Evolutionary conservation across 2,113 vertebrate genomes (phyloP).

Genomic region (Bos indicus): DNA sequence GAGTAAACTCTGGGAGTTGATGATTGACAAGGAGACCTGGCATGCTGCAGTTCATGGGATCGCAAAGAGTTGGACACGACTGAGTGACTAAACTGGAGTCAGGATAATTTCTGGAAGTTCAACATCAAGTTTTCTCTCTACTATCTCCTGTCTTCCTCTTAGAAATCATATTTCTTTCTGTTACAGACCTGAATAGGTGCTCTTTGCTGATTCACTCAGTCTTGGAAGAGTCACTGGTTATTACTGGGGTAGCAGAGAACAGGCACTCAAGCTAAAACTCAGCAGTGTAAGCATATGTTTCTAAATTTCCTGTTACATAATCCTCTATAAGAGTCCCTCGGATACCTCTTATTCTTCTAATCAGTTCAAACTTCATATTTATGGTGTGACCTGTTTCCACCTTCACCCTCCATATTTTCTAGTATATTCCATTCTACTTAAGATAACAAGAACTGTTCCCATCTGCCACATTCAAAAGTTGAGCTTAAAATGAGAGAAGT

Average conservation of each 20-base stretch:
- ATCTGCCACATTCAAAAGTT: background rate
- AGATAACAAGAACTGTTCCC: background rate
- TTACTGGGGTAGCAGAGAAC: background rate
- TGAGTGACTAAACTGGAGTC: background rate
- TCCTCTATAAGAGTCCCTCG: background rate
- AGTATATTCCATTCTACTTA: background rate
- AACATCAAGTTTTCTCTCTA: background rate
- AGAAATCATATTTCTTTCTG: background rate
- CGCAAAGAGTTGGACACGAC: accelerated
- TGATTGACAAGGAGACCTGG: background rate
- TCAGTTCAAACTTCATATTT: background rate
- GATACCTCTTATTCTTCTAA: background rate
- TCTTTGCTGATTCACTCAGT: background rate
- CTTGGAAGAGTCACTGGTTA: background rate
- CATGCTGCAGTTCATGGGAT: background rate
- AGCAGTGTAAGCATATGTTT: background rate
- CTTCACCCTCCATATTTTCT: background rate
- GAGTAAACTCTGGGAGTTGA: background rate
- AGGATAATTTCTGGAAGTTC: background rate
- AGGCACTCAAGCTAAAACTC: background rate
- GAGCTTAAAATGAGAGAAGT: background rate
- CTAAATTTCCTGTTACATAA: background rate
- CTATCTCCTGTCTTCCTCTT: background rate
- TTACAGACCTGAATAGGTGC: background rate
- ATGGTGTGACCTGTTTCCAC: background rate